Evolutionary conservation across 2,113 vertebrate species (phyloP).

Genomic region (Brevimyrus niger): DNA sequence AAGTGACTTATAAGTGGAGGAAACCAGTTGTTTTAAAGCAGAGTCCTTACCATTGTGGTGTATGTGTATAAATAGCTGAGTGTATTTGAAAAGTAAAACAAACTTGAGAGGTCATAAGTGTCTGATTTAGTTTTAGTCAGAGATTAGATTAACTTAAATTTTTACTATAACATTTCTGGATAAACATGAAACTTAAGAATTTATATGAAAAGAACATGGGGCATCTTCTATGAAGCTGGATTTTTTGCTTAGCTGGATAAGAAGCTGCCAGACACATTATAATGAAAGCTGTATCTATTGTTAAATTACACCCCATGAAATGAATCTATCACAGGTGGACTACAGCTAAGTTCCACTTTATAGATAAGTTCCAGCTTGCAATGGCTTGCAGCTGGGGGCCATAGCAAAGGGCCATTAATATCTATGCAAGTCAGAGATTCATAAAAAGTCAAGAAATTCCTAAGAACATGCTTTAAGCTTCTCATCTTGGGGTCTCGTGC

Average conservation of each 20-base stretch:
- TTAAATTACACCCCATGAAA: too few relatives aligned
- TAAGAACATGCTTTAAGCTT: background rate
- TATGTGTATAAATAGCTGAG: background rate
- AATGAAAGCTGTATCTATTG: too few relatives aligned
- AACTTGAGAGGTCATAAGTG: background rate
- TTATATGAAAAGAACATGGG: background rate
- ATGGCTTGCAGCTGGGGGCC: too few relatives aligned
- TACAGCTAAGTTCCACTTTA: too few relatives aligned
- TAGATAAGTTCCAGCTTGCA: too few relatives aligned
- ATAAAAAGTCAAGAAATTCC: too few relatives aligned
- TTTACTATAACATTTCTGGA: background rate
- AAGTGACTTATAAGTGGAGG: background rate
- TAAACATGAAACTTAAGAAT: background rate
- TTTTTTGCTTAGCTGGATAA: background rate
- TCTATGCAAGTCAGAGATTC: too few relatives aligned
- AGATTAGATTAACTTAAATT: background rate
- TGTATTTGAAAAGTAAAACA: background rate
- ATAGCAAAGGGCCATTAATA: too few relatives aligned
- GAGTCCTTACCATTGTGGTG: background rate
- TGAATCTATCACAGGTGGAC: too few relatives aligned
- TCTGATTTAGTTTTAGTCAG: background rate
- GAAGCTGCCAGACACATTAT: too few relatives aligned
- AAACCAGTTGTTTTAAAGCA: background rate
- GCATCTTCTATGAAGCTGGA: background rate
- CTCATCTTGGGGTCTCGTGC: background rate